Evolutionary conservation across 1,140 invertebrate species (phyloP), one percentile per base, ranked within the genome.

Genomic region (Drosophila ironensis): DNA sequence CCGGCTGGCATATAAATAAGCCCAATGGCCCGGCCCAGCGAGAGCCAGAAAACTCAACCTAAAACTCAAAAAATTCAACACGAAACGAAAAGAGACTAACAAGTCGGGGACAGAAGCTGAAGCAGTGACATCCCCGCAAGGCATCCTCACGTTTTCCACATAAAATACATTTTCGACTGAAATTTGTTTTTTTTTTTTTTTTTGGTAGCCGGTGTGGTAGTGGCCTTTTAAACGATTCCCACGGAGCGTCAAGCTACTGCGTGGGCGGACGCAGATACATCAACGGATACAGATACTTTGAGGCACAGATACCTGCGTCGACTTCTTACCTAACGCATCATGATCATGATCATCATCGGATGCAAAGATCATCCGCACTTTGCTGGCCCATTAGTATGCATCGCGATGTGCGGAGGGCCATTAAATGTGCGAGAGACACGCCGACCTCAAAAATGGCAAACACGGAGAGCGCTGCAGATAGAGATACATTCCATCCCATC

Each of bases 91-190:
- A 37, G 8, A 16, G 4, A n/a, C 9, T 17, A 19, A n/a, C 19
- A 12, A 41, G n/a, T n/a, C n/a, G n/a, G 41, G 20, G 8, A 9
- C 61, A 50, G 25, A 9, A 50, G 17, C 25, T 41, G 42, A 12
- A 38, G 37, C 16, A 37, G 28, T 19, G 41, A 56, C 52, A 59
- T 59, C 45, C 48, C 42, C n/a, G 3, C 17, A 12, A 52, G 71
- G 80, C 80, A 84, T 84, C 80, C 80, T 84, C 80, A 84, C 80
- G 80, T 84, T 72, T 75, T 68, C 20, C 14, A 52, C 80, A 84
- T 84, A 84, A 84, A 84, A 86, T 75, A 74, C 70, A 74, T 84
- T 84, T 84, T 84, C 80, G 66, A 72, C 81, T 30, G 80, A 84
- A 84, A 86, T 84, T 86, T 57, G 68, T 67, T 59, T 52, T 4